Percentiles rank a stretch among this genome's conserved stretches.
These are phyloP conservation scores for Cataglyphis altisquamis DNA, from an alignment of 2,888 invertebrate genomes.

Conservation along the genomic window DNA sequence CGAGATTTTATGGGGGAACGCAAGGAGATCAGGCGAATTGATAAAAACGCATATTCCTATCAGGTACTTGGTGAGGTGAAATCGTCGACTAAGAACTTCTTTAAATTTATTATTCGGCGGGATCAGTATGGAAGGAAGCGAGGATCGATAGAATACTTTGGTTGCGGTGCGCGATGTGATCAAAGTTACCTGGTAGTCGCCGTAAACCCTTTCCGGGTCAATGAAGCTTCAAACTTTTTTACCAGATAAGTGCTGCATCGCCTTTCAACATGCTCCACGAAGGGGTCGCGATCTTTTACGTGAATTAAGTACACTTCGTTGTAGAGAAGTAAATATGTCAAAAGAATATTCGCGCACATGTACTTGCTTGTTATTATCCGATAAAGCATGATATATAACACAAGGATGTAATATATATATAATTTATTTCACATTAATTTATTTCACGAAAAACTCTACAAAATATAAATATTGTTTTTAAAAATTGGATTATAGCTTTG, in stretches of 20 bases:
- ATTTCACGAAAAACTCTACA: not conserved
- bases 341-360: constrained; percentile 52
- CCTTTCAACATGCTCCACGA: constrained; percentile 56
- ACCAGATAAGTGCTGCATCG: constrained; percentile 64
- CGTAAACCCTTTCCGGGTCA: constrained; percentile 57
- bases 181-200: constrained; percentile 57
- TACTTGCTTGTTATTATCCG: not conserved
- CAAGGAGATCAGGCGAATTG: not conserved
- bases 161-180: constrained; percentile 59
- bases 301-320: constrained; percentile 51
- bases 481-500: constrained; percentile 16
- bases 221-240: constrained; percentile 67
- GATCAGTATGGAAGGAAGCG: constrained; percentile 20
- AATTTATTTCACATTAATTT: constrained; percentile 5
- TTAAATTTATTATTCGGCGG: constrained; percentile 55
- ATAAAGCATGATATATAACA: not conserved
- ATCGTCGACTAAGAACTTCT: constrained; percentile 35
- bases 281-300: constrained; percentile 56
- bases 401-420: not conserved
- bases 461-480: constrained; percentile 8
- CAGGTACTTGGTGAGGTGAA: constrained; percentile 13
- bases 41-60: constrained; percentile 18
- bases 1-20: not conserved
- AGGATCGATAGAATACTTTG: constrained; percentile 52
- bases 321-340: constrained; percentile 50